Percentiles rank a stretch among this genome's conserved stretches.
Conservation (phyloP, 2,113 vertebrate species). For the Catagonus wagneri region DNA sequence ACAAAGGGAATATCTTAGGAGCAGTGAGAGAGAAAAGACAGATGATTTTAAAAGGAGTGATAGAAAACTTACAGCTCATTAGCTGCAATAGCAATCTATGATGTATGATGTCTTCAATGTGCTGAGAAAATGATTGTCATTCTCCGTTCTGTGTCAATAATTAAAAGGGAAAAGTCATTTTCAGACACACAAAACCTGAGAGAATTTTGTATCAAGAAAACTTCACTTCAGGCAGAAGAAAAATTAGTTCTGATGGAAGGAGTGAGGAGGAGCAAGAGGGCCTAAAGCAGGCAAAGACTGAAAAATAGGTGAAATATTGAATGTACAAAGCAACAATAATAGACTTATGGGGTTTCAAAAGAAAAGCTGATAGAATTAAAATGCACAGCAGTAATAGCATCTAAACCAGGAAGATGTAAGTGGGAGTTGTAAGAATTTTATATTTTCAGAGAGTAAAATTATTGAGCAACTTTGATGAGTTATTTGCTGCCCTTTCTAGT, state of each 20-base stretch:
- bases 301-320: not conserved
- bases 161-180: not conserved
- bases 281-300: not conserved
- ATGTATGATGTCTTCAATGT: not conserved
- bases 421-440: conserved; percentile 18
- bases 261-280: not conserved
- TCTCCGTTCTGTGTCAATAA: not conserved
- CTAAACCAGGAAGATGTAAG: not conserved
- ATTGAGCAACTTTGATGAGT: conserved; percentile 23
- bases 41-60: conserved; percentile 21
- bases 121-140: not conserved
- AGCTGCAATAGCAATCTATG: not conserved
- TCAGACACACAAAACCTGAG: conserved; percentile 28
- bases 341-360: not conserved
- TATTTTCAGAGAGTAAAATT: conserved; percentile 46
- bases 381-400: not conserved
- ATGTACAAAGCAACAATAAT: not conserved
- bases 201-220: not conserved
- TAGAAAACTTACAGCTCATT: not conserved
- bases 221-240: not conserved
- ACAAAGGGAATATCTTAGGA: conserved; percentile 14
- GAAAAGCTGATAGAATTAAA: conserved; percentile 10
- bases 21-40: not conserved
- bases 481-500: conserved; percentile 45
- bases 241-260: not conserved